Conservation (phyloP, 2,888 invertebrate genomes). For the Athalia cordata region DNA sequence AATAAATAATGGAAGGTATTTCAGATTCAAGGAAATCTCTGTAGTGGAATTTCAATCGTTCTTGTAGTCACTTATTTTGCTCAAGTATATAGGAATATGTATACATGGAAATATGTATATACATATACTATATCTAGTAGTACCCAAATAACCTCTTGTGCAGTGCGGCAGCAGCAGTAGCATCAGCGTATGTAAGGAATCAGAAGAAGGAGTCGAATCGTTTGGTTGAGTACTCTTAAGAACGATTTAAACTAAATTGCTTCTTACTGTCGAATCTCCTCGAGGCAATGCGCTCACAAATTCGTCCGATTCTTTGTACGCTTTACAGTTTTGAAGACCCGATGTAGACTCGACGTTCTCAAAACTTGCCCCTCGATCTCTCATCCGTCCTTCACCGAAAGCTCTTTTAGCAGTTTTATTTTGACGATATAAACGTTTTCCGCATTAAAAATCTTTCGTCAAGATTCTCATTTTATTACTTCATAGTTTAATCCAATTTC, state of each 20-base stretch:
- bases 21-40: too few relatives aligned
- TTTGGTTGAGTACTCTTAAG: neutral
- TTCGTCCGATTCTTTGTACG: conserved; percentile 22
- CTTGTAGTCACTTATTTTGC: too few relatives aligned
- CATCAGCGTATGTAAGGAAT: neutral
- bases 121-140: too few relatives aligned
- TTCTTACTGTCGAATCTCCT: conserved; percentile 21
- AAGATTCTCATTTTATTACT: neutral
- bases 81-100: too few relatives aligned
- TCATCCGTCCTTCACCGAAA: neutral
- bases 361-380: conserved; percentile 13
- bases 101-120: too few relatives aligned
- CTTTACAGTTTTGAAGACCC: neutral
- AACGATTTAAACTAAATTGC: conserved; percentile 22
- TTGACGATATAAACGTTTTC: neutral
- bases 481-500: too few relatives aligned
- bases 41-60: too few relatives aligned
- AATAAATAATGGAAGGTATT: too few relatives aligned
- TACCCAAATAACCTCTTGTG: neutral
- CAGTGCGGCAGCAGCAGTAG: neutral
- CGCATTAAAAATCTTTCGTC: conserved; percentile 1
- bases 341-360: neutral
- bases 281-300: neutral
- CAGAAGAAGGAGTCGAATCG: neutral
- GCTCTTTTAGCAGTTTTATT: conserved; percentile 22